Base-by-base conservation (phyloP, 2,888 invertebrate species). In the Rhabditoides inermis region DNA sequence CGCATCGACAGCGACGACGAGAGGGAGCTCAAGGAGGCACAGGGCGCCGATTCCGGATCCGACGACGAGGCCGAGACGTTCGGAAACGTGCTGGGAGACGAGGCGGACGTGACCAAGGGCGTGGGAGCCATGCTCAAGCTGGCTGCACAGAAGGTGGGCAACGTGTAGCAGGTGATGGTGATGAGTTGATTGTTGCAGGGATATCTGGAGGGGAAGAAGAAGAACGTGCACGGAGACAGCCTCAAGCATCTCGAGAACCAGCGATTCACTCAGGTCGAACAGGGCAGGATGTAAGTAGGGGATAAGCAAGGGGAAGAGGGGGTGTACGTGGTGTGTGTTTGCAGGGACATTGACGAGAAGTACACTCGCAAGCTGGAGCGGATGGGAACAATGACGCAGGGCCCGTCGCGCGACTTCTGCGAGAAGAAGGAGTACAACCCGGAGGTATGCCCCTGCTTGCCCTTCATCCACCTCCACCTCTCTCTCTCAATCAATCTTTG, bases 91-190 rank as follows among this genome's bases (percentile, higher is more conserved):
- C 60, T 75, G 20, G 75, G 75, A 39, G 60, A 60, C 10, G 73
- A 74, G 51, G 58, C 61, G 5, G 73, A 75, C 51, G 69, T 64
- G 15, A 66, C 69, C 55, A 83, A 85, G 52, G 67, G 67, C 45
- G 64, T 69, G 28, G 64, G 63, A 15, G 68, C 61, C 4, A 74
- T 74, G 74, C 53, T 74, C 25, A 67, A 69, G 41, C 47, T 74
- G 45, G 74, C 74, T 18, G 65, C 63, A 15, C 61, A 68, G 51
- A 68, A 68, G 52, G 56, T 51, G 10, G 15, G 15, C 7, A 32
- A 12, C 15, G 2, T 12, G 15, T 12, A 32, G 15, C 15, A 12
- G 32, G 15, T 10, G 15, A 10, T 15, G 10, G 10, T 32, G 32
- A 32, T 12, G 10, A 32, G 15, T 32, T 32, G 10, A 10, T 25